Evolutionary conservation across 2,113 vertebrate species (phyloP), one percentile per base, ranked within the genome.

Genomic region (Scopus umbretta): DNA sequence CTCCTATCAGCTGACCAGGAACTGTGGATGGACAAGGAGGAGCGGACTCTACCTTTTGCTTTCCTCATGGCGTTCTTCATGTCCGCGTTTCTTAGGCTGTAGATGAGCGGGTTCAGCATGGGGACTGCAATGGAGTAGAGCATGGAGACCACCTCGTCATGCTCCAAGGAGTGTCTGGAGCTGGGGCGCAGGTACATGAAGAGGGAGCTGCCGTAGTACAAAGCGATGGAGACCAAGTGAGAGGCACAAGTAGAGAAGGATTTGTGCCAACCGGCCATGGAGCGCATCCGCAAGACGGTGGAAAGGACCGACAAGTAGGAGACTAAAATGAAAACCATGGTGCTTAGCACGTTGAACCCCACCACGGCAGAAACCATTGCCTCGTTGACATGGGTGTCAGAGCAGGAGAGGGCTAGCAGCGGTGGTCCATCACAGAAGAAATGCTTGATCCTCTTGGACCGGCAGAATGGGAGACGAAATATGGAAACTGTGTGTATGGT

Each of bases 401-500:
- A 92, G 68, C 92, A 97, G 58, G 96, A 74, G 22, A 96, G 84
- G 30, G 76, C 88, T 30, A 96, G 68, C 50, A 96, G 40, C 0
- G 71, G 95, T 4, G 84, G 76, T 5, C 73, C 91, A 6, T 95
- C 89, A 15, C 96, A 96, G 72, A 86, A 96, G 29, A 97, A 95
- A 8, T 92, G 94, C 4, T 94, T 67, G 74, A 97, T 83, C 10
- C 12, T 70, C 61, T 25, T 92, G 55, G 87, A 90, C 7, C 0
- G 23, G 47, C 92, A 96, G 61, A 92, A 93, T 0, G 92, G 80
- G 47, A 94, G 42, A 9, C 2, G 30, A 34, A 86, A 91, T 40
- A 88, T 84, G 36, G 82, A 94, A 40, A 68, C 47, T 0, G 90
- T 95, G 66, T 95, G 68, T 9, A 93, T 61, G 38, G 80, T 50